Evolutionary conservation across 2,888 invertebrate species (phyloP).

Genomic region (Ochropacha duplaris): DNA sequence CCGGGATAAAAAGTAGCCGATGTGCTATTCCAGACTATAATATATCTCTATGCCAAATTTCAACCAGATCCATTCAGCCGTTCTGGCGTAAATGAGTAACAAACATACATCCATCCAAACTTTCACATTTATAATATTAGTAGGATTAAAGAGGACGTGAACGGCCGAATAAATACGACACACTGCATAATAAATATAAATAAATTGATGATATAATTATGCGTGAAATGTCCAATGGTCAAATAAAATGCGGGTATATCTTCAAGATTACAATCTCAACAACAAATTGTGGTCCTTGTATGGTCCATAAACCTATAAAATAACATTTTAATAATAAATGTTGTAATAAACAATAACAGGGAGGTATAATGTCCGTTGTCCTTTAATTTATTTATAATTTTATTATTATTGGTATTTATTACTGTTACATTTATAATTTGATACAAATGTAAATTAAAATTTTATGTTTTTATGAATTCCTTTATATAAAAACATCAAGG

Average conservation of each 20-base stretch:
- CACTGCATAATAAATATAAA: constrained; percentile 1
- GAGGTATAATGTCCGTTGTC: neutral
- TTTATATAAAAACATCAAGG: too few relatives aligned
- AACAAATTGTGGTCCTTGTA: neutral
- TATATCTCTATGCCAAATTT: too few relatives aligned
- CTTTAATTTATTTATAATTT: neutral
- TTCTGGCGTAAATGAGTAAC: too few relatives aligned
- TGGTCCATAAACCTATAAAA: neutral
- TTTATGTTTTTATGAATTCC: neutral
- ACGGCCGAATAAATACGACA: neutral
- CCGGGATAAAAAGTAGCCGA: too few relatives aligned
- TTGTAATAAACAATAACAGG: neutral
- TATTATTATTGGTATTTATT: neutral
- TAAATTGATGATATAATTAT: constrained; percentile 1
- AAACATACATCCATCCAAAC: too few relatives aligned
- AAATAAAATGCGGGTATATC: neutral
- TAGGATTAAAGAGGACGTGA: neutral
- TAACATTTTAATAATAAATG: neutral
- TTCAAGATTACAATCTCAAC: neutral
- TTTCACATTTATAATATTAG: too few relatives aligned
- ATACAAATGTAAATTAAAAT: too few relatives aligned
- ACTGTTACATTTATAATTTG: neutral
- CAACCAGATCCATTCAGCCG: too few relatives aligned
- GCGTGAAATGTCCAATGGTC: neutral
- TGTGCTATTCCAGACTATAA: too few relatives aligned